These are phyloP conservation scores for Cremastinae sp. DNA, from an alignment of 2,888 invertebrate genomes.

Conservation along the genomic window DNA sequence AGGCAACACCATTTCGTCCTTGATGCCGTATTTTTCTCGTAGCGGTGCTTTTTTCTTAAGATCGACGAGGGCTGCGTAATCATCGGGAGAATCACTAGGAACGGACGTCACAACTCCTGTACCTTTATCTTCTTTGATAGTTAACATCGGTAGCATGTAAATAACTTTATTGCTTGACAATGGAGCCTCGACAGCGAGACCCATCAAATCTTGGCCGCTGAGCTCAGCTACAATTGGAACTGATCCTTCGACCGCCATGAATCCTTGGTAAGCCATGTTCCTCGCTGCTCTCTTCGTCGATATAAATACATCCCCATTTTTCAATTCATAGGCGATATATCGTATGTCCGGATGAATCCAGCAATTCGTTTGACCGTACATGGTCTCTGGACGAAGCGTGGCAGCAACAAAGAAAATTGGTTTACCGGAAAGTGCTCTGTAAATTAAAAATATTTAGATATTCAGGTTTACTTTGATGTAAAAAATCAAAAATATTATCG, in stretches of 20 bases:
- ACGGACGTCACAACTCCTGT: constrained; percentile 99
- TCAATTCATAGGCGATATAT: constrained; percentile 92
- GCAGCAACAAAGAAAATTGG: constrained; percentile 95
- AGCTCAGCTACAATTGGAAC: constrained; percentile 86
- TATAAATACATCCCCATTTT: constrained; percentile 89
- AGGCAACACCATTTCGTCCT: constrained; percentile 89
- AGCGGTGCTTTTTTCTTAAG: constrained; percentile 96
- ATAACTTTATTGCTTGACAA: constrained; percentile 90
- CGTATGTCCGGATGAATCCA: constrained; percentile 98
- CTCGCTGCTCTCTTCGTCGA: constrained; percentile 93
- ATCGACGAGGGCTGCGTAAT: constrained; percentile 97
- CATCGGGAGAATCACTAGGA: constrained; percentile 99
- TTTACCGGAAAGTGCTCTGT: constrained; percentile 81
- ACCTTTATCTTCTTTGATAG: constrained; percentile 98
- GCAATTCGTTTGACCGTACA: constrained; percentile 99
- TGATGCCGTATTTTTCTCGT: constrained; percentile 94
- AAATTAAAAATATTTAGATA: constrained; percentile 63
- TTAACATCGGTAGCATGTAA: constrained; percentile 98
- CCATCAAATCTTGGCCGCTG: constrained; percentile 90
- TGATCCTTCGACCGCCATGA: constrained; percentile 90
- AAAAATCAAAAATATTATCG: background rate
- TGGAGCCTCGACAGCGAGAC: constrained; percentile 91
- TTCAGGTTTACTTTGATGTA: constrained; percentile 3
- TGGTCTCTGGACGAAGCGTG: constrained; percentile 98
- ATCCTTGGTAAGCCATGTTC: constrained; percentile 98